Percentiles rank a stretch among this genome's conserved stretches.
Conservation (phyloP, 2,888 invertebrate species). For the Beris morrisii region DNA sequence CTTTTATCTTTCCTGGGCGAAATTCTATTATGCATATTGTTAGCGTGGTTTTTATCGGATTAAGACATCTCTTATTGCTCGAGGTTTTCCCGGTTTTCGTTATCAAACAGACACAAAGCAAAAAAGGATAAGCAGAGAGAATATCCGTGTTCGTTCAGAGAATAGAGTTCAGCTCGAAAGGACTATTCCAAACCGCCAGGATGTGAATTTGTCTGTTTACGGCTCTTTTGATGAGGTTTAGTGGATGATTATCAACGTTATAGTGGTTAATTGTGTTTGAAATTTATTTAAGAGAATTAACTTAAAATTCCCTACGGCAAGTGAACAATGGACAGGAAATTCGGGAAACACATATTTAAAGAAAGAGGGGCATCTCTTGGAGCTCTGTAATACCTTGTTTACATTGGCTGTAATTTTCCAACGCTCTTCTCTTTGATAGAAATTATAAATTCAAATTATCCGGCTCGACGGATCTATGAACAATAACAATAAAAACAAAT, state of each 20-base stretch:
- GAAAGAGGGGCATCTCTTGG: too few relatives aligned
- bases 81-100: conserved; percentile 25
- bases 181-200: background rate
- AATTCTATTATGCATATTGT: background rate
- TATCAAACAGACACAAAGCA: conserved; percentile 12
- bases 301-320: too few relatives aligned
- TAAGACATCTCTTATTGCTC: conserved; percentile 30
- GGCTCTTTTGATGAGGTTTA: conserved; percentile 8
- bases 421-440: too few relatives aligned
- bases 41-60: conserved; percentile 25
- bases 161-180: background rate
- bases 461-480: too few relatives aligned
- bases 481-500: too few relatives aligned
- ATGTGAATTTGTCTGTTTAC: conserved; percentile 25
- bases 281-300: background rate
- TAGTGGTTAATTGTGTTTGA: conserved; percentile 16
- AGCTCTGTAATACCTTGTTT: too few relatives aligned
- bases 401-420: too few relatives aligned
- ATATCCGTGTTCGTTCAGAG: background rate
- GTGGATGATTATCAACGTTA: background rate
- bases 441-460: too few relatives aligned
- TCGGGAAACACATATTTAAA: too few relatives aligned
- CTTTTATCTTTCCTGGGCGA: conserved; percentile 15
- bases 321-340: too few relatives aligned
- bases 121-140: background rate